Percentiles rank a stretch among this genome's conserved stretches.
phyloP scores from a whole-genome alignment of 2,113 vertebrate genomes.

The Procavia capensis region DNA sequence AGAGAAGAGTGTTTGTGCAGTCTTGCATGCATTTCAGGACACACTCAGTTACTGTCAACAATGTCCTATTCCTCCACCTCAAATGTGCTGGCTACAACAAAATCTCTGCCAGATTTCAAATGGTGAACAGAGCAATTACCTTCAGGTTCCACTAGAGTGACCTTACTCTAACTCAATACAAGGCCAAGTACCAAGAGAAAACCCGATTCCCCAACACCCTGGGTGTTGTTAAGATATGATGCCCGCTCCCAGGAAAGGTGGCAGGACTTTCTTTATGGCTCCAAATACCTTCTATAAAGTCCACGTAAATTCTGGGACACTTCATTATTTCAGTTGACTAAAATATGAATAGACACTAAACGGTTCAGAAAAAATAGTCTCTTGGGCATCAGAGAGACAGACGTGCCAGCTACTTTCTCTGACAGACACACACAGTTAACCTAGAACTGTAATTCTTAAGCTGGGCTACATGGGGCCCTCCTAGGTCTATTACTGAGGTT shows the following conservation, averaged over 20 bases:
- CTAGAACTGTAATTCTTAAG: not conserved
- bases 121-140: slow-evolving; percentile 48
- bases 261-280: not conserved
- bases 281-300: not conserved
- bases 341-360: not conserved
- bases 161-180: fast-evolving
- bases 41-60: fast-evolving
- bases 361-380: not conserved
- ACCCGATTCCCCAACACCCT: not conserved
- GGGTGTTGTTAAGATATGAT: not conserved
- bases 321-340: not conserved
- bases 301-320: not conserved
- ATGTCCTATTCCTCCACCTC: not conserved
- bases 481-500: not conserved
- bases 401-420: not conserved
- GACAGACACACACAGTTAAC: not conserved
- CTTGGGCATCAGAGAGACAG: not conserved
- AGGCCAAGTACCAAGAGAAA: not conserved
- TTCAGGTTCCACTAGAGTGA: not conserved
- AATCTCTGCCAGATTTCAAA: slow-evolving; percentile 54
- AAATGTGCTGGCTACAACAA: not conserved
- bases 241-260: not conserved
- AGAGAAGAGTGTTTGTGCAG: not conserved
- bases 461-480: not conserved
- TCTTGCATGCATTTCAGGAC: not conserved